phyloP scores from a whole-genome alignment of 2,113 vertebrate genomes.

The Taxidea taxus region DNA sequence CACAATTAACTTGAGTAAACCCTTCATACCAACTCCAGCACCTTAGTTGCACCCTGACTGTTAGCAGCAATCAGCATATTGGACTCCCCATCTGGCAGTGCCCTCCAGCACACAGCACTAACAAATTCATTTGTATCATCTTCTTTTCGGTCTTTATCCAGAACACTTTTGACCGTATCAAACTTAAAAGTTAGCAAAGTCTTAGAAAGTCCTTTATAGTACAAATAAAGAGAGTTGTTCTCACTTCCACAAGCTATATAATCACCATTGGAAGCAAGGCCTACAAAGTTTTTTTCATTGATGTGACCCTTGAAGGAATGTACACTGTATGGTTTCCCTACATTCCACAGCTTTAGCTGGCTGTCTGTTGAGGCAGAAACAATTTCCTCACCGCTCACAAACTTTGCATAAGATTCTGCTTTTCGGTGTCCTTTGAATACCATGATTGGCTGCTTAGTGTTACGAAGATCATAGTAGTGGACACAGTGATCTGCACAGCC shows the following conservation, averaged over 20 bases:
- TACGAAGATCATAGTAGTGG: conserved; percentile 98
- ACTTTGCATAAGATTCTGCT: conserved; percentile 98
- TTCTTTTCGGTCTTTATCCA: conserved; percentile 99
- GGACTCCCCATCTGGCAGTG: conserved; percentile 96
- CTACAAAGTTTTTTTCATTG: conserved; percentile 99
- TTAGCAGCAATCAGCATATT: no score
- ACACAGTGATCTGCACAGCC: conserved; percentile 99
- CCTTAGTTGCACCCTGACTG: no score
- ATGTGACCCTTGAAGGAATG: conserved; percentile 99
- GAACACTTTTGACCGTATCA: conserved; percentile 98
- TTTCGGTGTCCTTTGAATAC: conserved; percentile 99
- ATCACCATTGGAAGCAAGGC: conserved; percentile 97
- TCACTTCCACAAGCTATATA: conserved; percentile 99
- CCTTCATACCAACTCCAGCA: conserved; percentile 96
- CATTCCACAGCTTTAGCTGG: conserved; percentile 98
- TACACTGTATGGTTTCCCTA: conserved; percentile 97
- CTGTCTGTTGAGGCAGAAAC: conserved; percentile 99
- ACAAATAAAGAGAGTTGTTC: conserved; percentile 98
- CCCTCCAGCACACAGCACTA: conserved; percentile 98
- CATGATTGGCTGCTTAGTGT: conserved; percentile 99
- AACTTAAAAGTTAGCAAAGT: conserved; percentile 98
- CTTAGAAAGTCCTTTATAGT: conserved; percentile 99
- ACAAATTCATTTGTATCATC: conserved; percentile 99
- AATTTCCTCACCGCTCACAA: conserved; percentile 98
- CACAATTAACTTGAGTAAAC: conserved; percentile 74